Evolutionary conservation across 2,797 vertebrate species (phyloP).

Genomic region (Perodicticus potto): DNA sequence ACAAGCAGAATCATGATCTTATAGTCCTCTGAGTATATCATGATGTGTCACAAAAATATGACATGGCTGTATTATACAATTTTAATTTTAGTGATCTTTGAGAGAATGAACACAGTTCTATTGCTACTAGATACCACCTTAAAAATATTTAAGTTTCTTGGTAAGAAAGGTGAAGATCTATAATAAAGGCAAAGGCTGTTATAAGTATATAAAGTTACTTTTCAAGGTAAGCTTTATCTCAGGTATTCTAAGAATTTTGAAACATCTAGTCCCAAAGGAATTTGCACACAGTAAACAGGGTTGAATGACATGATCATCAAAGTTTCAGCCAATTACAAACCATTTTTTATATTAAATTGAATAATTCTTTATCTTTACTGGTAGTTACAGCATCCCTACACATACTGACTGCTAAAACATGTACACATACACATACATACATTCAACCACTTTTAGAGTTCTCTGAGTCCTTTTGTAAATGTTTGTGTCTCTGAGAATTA

Average conservation of each 20-base stretch:
- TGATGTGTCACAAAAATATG: background rate
- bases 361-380: background rate
- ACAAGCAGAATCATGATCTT: background rate
- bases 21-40: background rate
- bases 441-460: background rate
- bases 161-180: constrained; percentile 5
- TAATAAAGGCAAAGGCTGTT: background rate
- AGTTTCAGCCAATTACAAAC: background rate
- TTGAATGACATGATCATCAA: background rate
- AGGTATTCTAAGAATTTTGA: background rate
- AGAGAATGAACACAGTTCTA: background rate
- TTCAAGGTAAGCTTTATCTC: background rate
- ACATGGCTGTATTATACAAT: background rate
- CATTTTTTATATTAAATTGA: background rate
- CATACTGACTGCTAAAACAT: background rate
- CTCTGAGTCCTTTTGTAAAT: constrained; percentile 27
- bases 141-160: background rate
- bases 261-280: background rate
- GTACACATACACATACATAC: background rate
- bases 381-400: background rate
- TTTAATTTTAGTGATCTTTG: background rate
- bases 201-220: background rate
- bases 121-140: background rate
- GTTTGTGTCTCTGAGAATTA: background rate
- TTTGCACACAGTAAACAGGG: background rate